Evolutionary conservation across 2,113 vertebrate species (phyloP).

Genomic region (Saimiri boliviensis): DNA sequence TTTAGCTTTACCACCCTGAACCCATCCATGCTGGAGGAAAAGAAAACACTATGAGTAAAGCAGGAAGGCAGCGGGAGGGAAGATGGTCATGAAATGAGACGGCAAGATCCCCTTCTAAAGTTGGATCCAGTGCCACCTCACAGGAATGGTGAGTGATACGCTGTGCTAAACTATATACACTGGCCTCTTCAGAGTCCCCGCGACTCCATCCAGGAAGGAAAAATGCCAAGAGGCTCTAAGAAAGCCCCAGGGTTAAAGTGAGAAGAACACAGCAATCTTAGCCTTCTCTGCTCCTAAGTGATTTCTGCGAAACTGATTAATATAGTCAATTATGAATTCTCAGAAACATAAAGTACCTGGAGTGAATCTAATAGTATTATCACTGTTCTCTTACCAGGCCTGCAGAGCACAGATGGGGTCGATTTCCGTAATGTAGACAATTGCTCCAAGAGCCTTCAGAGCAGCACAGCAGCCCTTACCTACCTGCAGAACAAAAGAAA

Average conservation of each 20-base stretch:
- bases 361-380: background rate
- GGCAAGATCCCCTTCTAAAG: background rate
- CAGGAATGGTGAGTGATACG: background rate
- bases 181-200: background rate
- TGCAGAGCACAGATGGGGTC: constrained; percentile 99
- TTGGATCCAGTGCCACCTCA: background rate
- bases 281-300: background rate
- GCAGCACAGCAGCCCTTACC: constrained; percentile 98
- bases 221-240: background rate
- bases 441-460: constrained; percentile 96
- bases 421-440: constrained; percentile 98
- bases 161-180: background rate
- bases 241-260: background rate
- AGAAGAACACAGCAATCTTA: background rate
- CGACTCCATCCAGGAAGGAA: background rate
- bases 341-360: background rate
- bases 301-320: background rate
- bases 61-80: background rate
- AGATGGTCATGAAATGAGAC: background rate
- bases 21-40: constrained; percentile 95
- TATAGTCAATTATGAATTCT: background rate
- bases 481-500: constrained; percentile 85
- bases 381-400: constrained; percentile 90
- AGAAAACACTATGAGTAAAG: constrained; percentile 39
- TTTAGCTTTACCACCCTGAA: constrained; percentile 98